phyloP scores from a whole-genome alignment of 2,113 vertebrate species.

The Malurus melanocephalus region DNA sequence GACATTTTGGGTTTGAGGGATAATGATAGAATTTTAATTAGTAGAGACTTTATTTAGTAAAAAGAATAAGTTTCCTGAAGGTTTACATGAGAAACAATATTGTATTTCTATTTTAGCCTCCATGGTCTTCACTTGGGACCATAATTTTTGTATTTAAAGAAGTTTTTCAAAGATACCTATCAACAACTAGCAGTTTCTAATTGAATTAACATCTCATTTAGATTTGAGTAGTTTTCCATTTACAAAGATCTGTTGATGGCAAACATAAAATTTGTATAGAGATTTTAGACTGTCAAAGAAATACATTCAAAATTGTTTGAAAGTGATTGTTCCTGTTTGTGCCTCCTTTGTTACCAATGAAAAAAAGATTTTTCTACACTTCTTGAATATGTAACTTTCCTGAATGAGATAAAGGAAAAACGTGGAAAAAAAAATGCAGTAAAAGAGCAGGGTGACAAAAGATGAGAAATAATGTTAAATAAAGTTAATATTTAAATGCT shows the following conservation, averaged over 20 bases:
- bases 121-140: not conserved
- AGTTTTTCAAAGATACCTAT: not conserved
- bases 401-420: not conserved
- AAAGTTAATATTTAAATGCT: slow-evolving; percentile 21
- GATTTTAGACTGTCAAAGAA: not conserved
- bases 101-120: not conserved
- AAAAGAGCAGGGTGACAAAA: not conserved
- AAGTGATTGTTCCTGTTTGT: not conserved
- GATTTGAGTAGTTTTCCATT: not conserved
- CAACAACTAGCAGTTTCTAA: not conserved
- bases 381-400: not conserved
- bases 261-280: not conserved
- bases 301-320: not conserved
- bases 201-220: not conserved
- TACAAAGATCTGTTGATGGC: not conserved
- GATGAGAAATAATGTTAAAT: not conserved
- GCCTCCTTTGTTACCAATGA: not conserved
- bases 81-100: not conserved
- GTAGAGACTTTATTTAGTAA: not conserved
- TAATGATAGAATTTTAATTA: not conserved
- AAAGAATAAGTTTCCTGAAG: not conserved
- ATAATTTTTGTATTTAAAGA: not conserved
- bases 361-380: not conserved
- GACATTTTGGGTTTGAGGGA: not conserved
- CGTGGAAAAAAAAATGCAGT: not conserved